Evolutionary conservation across 2,888 invertebrate genomes (phyloP), one percentile per base, ranked within the genome.

Genomic region (Acrocera orbiculus): DNA sequence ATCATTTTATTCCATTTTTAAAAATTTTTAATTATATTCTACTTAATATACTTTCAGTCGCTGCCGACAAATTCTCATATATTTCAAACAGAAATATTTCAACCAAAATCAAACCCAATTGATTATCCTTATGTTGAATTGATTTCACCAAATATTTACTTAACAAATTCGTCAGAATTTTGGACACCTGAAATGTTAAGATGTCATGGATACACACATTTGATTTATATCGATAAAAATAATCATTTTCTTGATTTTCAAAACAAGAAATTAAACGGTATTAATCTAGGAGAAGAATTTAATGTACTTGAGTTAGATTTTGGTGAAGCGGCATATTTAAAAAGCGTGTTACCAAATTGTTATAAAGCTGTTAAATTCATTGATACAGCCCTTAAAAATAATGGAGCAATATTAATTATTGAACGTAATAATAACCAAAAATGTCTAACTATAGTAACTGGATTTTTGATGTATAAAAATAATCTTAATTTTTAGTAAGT

Each of bases 381-480:
- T 17, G 48, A 49, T 32, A 49, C 47, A 35, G 48, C 51, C 2
- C 34, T 51, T 27, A 44, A 44, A 27, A 36, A 39, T 15, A 46
- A 44, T 31, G 50, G 48, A 8, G 45, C 44, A 7, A 46, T 50
- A 25, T 34, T 52, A 14, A 46, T 52, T 13, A 47, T 53, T 17
- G 52, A 51, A 42, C 46, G 46, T 27, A 50, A 48, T 43, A 48
- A 45, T 15, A 46, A 49, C 35, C 52, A 53, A 27, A 53, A 51
- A 40, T 51, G 51, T 37, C 32, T 52, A 25, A 51, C 51, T 3
- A 49, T 52, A 27, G 46, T 48, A 22, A 47, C 49, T 16, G 51
- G 51, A 20, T 53, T 46, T 42, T 43, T 53, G 38, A 53, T 53
- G 51, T 53, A 49, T 42, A 51, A 50, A 40, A 40, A 52, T 35